Base-by-base conservation (phyloP, 2,797 vertebrate species). In the Leuciscus waleckii region DNA sequence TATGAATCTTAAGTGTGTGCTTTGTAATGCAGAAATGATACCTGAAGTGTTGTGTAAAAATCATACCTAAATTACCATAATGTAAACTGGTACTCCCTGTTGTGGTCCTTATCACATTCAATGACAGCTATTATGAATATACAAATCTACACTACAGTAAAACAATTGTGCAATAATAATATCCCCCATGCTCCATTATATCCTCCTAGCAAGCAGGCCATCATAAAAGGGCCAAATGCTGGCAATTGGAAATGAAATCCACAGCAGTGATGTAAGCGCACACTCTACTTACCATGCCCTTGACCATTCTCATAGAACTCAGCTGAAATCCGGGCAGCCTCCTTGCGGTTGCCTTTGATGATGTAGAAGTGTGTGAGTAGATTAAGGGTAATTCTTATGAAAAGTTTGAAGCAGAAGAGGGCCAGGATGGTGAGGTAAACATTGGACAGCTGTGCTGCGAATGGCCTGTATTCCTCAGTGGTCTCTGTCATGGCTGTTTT, bases 351-450 rank as follows among this genome's bases (percentile, higher is more conserved):
- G 87, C 98, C 98, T 88, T 97, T 97, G 90, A 99, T 95, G 43
- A 99, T 97, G 93, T 99, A 99, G 95, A 99, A 98, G 90, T 98
- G 97, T 67, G 97, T 97, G 51, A 99, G 97, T 88, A 99, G 94
- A 92, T 97, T 98, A 0, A 99, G 97, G 88, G 97, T 98, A 91
- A 99, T 98, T 94, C 98, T 99, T 90, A 99, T 95, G 88, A 99
- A 99, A 87, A 99, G 96, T 88, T 99, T 99, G 92, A 99, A 99
- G 92, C 97, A 99, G 93, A 99, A 99, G 85, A 99, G 97, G 2
- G 97, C 97, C 90, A 99, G 95, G 91, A 99, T 99, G 54, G 97
- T 99, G 91, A 99, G 95, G 95, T 99, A 99, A 93, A 98, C 97
- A 92, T 97, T 98, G 90, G 96, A 96, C 90, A 98, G 92, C 91